Evolutionary conservation across 2,113 vertebrate genomes (phyloP), one percentile per base, ranked within the genome.

Genomic region (Galbula dea): DNA sequence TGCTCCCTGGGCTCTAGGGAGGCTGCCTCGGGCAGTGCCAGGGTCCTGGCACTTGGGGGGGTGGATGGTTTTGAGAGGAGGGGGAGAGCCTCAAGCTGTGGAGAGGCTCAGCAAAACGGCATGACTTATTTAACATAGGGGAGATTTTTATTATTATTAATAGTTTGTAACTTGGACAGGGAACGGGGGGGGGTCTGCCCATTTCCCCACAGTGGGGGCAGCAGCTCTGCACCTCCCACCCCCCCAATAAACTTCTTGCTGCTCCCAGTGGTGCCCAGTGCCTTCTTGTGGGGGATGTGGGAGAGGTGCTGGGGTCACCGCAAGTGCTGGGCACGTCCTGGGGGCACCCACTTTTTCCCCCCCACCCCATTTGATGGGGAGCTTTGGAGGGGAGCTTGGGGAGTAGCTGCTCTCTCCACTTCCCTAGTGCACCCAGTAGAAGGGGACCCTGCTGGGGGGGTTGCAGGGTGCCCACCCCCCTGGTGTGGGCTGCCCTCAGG

Each of bases 131-230:
- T 96, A 96, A 96, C 13, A 5, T 93, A 83, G 88, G 62, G 41
- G 46, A 95, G 58, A 83, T 93, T 93, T 96, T 96, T 96, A 95
- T 96, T 95, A 96, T 95, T 96, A 93, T 95, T 93, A 94, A 85
- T 93, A 93, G 85, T 96, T 95, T 95, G 94, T 94, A 96, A 91
- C 90, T 95, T 94, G 86, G 92, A 79, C 1, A 4, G 76, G 85
- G 71, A 80, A 67, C 39, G 23, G 34, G 34, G 19, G 23, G 66
- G 39, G 57, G 69, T 94, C 68, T 80, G 77, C 68, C 69, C 59
- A n/a, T 83, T 1, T 2, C 49, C 65, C 87, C 20, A 15, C 6
- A 27, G 6, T 39, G 58, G 68, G 48, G 62, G 72, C 86, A 83
- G 86, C 80, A 65, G 63, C 58, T 54, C 59, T 1, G 4, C 74